These are phyloP conservation scores for Lasioglossum baleicum DNA, from an alignment of 1,140 invertebrate species.

Conservation along the genomic window DNA sequence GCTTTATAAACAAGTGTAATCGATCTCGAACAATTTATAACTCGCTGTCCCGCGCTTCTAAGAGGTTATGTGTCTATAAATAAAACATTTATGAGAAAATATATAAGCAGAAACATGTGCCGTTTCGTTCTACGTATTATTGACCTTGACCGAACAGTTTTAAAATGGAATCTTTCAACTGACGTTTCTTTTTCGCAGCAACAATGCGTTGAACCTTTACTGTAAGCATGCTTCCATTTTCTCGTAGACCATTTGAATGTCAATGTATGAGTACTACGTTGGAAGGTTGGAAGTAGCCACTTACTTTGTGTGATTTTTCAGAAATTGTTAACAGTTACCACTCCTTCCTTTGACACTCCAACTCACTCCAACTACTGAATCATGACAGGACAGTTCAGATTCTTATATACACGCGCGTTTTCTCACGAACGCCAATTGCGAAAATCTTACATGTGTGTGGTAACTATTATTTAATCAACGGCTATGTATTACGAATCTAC, in stretches of 20 bases:
- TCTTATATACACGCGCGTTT: not conserved
- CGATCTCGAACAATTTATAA: constrained; percentile 1
- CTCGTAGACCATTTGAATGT: not conserved
- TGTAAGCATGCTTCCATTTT: too few species aligned
- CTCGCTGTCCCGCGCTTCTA: not conserved
- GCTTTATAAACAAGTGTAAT: not conserved
- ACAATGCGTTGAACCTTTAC: not conserved
- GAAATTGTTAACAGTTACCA: not conserved
- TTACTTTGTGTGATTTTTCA: constrained; percentile 6
- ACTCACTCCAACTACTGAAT: not conserved
- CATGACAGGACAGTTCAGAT: not conserved
- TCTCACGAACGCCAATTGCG: not conserved
- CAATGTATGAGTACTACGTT: not conserved
- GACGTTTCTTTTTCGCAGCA: not conserved
- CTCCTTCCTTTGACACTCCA: too few species aligned
- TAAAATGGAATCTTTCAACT: not conserved
- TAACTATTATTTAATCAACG: too few species aligned
- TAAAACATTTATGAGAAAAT: constrained; percentile 8
- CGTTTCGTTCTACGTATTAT: not conserved
- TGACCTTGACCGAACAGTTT: constrained; percentile 11
- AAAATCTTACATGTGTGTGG: not conserved
- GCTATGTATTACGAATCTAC: too few species aligned
- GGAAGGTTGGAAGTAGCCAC: not conserved
- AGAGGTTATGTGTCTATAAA: constrained; percentile 10
- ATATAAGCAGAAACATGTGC: not conserved